phyloP scores from a whole-genome alignment of 1,140 invertebrate species.

The Whitmania pigra region DNA sequence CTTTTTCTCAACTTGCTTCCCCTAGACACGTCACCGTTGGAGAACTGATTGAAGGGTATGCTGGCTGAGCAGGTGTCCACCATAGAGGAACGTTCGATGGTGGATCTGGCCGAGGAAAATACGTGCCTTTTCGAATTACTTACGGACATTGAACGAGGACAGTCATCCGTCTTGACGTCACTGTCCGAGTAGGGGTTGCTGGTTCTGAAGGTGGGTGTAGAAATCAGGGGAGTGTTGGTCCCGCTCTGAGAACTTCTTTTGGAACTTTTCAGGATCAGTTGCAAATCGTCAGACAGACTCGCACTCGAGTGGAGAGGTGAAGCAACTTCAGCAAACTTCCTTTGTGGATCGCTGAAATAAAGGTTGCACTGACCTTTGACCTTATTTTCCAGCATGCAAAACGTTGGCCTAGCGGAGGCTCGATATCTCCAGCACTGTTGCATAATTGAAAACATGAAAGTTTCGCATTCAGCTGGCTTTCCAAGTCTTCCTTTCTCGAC shows the following conservation, averaged over 20 bases:
- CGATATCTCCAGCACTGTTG: slow-evolving; percentile 20
- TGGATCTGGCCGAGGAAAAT: not conserved
- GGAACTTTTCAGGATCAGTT: not conserved
- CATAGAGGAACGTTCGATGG: not conserved
- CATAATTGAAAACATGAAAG: slow-evolving; percentile 22
- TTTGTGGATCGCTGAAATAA: slow-evolving; percentile 9
- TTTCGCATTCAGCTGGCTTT: slow-evolving; percentile 19
- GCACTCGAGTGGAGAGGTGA: not conserved
- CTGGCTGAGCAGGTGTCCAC: not conserved
- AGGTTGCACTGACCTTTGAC: slow-evolving; percentile 17
- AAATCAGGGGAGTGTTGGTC: not conserved
- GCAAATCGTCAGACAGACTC: not conserved
- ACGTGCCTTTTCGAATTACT: not conserved
- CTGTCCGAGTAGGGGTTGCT: not conserved
- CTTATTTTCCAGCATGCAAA: slow-evolving; percentile 20
- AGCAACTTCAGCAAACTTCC: not conserved
- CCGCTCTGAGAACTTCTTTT: slow-evolving; percentile 2
- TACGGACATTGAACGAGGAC: not conserved
- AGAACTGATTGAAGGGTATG: not conserved
- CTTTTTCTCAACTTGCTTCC: not conserved
- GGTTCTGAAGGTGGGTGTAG: not conserved
- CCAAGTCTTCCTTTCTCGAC: slow-evolving; percentile 20
- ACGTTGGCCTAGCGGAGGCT: slow-evolving; percentile 18
- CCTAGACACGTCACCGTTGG: not conserved
- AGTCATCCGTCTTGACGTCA: slow-evolving; percentile 4